Evolutionary conservation across 1,140 invertebrate genomes (phyloP).

Genomic region (Zaprionus tsacasi): DNA sequence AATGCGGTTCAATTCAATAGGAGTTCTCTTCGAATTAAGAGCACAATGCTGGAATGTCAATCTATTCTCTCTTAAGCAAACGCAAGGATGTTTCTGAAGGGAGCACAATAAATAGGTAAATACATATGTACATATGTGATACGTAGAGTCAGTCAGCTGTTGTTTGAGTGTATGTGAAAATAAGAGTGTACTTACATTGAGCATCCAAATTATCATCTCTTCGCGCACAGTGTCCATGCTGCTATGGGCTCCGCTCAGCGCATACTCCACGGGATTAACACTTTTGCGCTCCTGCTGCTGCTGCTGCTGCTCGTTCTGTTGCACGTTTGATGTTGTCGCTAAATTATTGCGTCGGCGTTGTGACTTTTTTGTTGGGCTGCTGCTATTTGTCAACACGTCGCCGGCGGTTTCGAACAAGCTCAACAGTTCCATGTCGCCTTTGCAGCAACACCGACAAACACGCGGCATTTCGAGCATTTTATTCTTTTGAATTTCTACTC

Average conservation of each 20-base stretch:
- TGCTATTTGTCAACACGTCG: constrained; percentile 20
- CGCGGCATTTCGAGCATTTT: constrained; percentile 56
- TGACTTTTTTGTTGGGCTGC: constrained; percentile 10
- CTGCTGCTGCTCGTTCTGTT: constrained; percentile 14
- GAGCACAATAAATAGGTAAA: too few relatives aligned
- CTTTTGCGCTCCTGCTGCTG: constrained; percentile 51
- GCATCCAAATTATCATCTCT: constrained; percentile 71
- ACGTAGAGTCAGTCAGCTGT: too few relatives aligned
- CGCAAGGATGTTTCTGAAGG: background rate
- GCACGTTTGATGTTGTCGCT: constrained; percentile 34
- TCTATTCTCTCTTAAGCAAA: background rate
- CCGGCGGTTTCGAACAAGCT: constrained; percentile 54
- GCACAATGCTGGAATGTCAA: background rate
- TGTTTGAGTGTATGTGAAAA: background rate
- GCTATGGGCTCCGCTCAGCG: constrained; percentile 59
- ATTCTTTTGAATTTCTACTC: background rate
- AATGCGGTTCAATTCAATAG: background rate
- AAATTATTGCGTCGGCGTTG: constrained; percentile 22
- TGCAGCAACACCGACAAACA: constrained; percentile 67
- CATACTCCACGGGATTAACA: constrained; percentile 70
- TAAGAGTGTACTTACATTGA: constrained; percentile 66
- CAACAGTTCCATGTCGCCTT: constrained; percentile 63
- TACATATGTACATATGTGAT: too few relatives aligned
- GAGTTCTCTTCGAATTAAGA: background rate
- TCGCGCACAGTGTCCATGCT: constrained; percentile 69